These are phyloP conservation scores for Meriones psammophilus DNA, from an alignment of 2,797 vertebrate genomes.

Conservation along the genomic window DNA sequence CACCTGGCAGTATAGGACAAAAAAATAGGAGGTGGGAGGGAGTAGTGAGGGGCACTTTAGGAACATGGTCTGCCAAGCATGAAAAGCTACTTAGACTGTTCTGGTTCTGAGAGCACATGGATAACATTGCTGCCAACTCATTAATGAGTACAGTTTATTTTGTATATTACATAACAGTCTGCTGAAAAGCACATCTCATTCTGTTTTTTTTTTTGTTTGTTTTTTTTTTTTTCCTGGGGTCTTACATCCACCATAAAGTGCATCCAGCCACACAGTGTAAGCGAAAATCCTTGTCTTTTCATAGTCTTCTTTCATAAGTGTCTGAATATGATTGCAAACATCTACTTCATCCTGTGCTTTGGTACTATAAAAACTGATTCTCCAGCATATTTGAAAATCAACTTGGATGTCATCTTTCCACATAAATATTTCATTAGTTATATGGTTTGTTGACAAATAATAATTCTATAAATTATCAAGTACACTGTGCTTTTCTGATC, in stretches of 20 bases:
- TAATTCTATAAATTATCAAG: neutral
- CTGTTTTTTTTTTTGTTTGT: conserved; percentile 55
- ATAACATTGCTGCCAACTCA: conserved; percentile 54
- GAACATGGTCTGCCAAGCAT: conserved; percentile 19
- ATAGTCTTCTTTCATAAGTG: conserved; percentile 43
- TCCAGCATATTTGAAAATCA: conserved; percentile 67
- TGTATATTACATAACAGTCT: conserved; percentile 68
- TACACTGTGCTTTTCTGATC: neutral
- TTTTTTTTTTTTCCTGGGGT: conserved; percentile 64
- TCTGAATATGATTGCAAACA: conserved; percentile 60
- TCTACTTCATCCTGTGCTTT: conserved; percentile 54
- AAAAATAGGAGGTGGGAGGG: neutral
- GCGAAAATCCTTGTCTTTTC: neutral
- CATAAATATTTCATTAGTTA: neutral
- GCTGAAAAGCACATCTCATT: conserved; percentile 63
- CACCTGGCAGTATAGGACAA: conserved; percentile 17
- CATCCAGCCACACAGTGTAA: conserved; percentile 55
- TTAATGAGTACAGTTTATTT: conserved; percentile 71
- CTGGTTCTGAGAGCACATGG: conserved; percentile 45
- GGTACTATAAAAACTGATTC: conserved; percentile 57
- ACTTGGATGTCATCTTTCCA: neutral
- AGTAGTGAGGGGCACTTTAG: neutral
- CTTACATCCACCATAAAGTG: conserved; percentile 54
- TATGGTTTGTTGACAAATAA: conserved; percentile 14
- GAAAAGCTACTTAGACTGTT: conserved; percentile 54